Percentiles rank a stretch among this genome's conserved stretches.
These are phyloP conservation scores for Climacteris rufus DNA, from an alignment of 2,113 vertebrate species.

Conservation along the genomic window DNA sequence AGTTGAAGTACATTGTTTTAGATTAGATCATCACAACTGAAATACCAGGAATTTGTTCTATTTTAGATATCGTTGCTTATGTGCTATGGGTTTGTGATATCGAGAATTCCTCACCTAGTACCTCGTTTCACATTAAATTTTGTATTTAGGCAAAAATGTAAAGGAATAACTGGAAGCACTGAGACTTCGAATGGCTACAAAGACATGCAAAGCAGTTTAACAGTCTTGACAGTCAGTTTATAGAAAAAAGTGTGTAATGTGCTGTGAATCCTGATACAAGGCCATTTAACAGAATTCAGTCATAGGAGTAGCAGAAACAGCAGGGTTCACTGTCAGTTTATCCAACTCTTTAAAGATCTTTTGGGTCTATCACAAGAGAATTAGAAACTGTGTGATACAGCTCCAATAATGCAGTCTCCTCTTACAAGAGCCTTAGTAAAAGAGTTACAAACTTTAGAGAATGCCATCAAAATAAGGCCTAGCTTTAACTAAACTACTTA, in stretches of 20 bases:
- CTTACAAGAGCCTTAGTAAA: not conserved
- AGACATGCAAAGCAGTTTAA: not conserved
- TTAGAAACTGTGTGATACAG: not conserved
- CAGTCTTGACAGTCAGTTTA: not conserved
- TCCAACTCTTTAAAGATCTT: not conserved
- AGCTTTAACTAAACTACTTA: not conserved
- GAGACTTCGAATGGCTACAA: not conserved
- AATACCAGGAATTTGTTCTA: not conserved
- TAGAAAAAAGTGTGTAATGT: fast-evolving
- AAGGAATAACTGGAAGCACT: not conserved
- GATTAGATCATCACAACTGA: not conserved
- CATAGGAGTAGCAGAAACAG: not conserved
- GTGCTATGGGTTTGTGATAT: not conserved
- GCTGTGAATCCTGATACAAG: not conserved
- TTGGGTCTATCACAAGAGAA: not conserved
- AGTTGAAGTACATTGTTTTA: not conserved
- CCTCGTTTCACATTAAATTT: not conserved
- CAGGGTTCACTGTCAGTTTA: not conserved
- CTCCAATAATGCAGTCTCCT: not conserved
- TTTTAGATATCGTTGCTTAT: not conserved
- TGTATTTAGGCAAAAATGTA: not conserved
- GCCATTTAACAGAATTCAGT: not conserved
- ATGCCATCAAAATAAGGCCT: not conserved
- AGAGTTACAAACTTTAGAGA: not conserved
- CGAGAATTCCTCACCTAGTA: not conserved